Evolutionary conservation across 1,140 invertebrate genomes (phyloP), one percentile per base, ranked within the genome.

Genomic region (Anastatus disparis): DNA sequence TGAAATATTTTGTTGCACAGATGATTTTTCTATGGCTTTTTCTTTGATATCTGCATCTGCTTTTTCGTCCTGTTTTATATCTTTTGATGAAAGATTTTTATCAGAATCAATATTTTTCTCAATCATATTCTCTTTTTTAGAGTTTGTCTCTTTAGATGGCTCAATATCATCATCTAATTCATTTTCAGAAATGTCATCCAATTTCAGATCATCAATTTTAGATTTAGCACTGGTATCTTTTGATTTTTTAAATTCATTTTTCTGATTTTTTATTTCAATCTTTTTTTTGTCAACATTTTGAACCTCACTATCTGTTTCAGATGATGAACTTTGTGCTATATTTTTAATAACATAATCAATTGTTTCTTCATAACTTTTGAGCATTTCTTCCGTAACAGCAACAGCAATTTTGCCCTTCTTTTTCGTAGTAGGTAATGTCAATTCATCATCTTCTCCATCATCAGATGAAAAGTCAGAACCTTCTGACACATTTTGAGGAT

Each of bases 271-370:
- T 2, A 2, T 40, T 27, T 20, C 29, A 24, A 12, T 29, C n/a
- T n/a, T n/a, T 8, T 61, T 20, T 15, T 13, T 9, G 20, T 10
- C 15, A 48, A 48, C 22, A 48, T 48, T 48, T 48, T 48, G 2
- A 48, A 22, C 7, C 2, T 20, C 4, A 22, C 3, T 48, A 7
- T 20, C 46, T 22, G n/a, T 8, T 12, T 3, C 13, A 7, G 24
- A 2, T 2, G 40, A 13, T 24, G 31, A 40, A 1, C 7, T 0
- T 31, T 44, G 12, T 42, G 38, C 40, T 4, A 40, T 2, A 17
- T 61, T 61, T 13, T 44, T 66, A 52, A 53, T 26, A 42, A 72
- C 70, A 46, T 1, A 42, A 1, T 72, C 63, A 46, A 72, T 72
- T 8, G 10, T 17, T 27, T 72, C 70, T 7, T 61, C 56, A 38